Conservation (phyloP, 2,888 invertebrate species). For the Schrankia costaestrigalis region DNA sequence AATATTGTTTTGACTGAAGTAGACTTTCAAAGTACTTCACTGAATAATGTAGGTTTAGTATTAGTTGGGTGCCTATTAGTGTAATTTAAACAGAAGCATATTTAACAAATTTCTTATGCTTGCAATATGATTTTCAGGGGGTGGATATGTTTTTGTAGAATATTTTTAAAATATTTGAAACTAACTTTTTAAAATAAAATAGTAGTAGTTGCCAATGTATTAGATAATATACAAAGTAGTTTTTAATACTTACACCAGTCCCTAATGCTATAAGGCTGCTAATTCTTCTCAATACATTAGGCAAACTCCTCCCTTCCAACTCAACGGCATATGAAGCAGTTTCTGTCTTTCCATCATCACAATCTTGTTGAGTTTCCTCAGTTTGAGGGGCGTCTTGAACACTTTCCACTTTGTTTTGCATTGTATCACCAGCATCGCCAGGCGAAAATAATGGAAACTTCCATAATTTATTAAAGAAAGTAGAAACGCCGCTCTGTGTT, state of each 20-base stretch:
- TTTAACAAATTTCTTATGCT: too few relatives aligned
- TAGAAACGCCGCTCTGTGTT: conserved; percentile 85
- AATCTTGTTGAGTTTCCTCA: conserved; percentile 45
- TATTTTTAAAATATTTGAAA: too few relatives aligned
- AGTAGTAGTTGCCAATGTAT: not conserved
- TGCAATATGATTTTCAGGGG: too few relatives aligned
- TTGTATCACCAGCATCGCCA: conserved; percentile 48
- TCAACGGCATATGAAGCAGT: conserved; percentile 76
- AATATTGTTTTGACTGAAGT: too few relatives aligned
- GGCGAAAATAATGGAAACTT: conserved; percentile 82
- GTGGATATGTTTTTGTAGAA: too few relatives aligned
- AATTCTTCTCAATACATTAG: conserved; percentile 92
- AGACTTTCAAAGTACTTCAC: too few relatives aligned
- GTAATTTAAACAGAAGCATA: too few relatives aligned
- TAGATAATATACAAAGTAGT: not conserved
- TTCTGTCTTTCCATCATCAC: conserved; percentile 55
- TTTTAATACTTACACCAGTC: conserved; percentile 83
- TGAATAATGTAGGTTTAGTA: too few relatives aligned
- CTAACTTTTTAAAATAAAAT: too few relatives aligned
- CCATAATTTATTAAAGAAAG: conserved; percentile 88
- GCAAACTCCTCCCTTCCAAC: conserved; percentile 88
- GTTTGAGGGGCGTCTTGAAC: conserved; percentile 36
- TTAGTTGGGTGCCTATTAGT: too few relatives aligned
- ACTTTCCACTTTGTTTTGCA: conserved; percentile 44
- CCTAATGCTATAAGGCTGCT: conserved; percentile 92